phyloP scores from a whole-genome alignment of 2,797 vertebrate species.

The Spea hammondii region DNA sequence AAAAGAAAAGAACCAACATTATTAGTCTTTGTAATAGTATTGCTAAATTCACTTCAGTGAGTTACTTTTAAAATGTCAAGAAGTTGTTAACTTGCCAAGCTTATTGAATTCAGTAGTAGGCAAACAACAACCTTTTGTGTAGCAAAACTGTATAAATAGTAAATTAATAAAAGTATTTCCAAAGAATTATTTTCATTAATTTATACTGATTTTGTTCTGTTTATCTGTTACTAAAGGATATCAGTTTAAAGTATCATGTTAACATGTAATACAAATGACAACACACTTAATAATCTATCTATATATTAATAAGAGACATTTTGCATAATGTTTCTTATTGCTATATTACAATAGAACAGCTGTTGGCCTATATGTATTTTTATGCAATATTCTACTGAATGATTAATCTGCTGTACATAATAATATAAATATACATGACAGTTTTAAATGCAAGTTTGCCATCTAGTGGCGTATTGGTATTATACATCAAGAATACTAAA shows the following conservation, averaged over 20 bases:
- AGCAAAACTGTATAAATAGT: slow-evolving; percentile 60
- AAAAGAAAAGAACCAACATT: too few relatives aligned
- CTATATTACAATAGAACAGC: background rate
- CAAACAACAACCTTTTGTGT: background rate
- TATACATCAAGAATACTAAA: background rate
- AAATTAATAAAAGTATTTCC: slow-evolving; percentile 73
- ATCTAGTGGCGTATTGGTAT: background rate
- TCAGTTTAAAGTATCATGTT: background rate
- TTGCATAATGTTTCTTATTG: background rate
- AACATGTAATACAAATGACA: background rate
- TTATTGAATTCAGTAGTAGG: background rate
- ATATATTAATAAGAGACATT: background rate
- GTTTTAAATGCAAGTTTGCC: slow-evolving; percentile 9
- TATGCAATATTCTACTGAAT: background rate
- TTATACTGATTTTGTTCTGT: slow-evolving; percentile 69
- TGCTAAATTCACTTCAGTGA: too few relatives aligned
- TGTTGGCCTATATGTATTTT: background rate
- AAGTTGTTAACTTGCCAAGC: too few relatives aligned
- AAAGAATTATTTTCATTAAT: slow-evolving; percentile 74
- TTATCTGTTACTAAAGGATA: slow-evolving; percentile 54
- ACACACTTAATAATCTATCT: background rate
- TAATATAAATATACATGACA: background rate
- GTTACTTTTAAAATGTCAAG: too few relatives aligned
- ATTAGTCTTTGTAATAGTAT: too few relatives aligned
- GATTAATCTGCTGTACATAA: background rate